Percentiles rank a stretch among this genome's conserved stretches.
Evolutionary conservation across 2,113 vertebrate genomes (phyloP).

Genomic region (Herpailurus yagouaroundi): DNA sequence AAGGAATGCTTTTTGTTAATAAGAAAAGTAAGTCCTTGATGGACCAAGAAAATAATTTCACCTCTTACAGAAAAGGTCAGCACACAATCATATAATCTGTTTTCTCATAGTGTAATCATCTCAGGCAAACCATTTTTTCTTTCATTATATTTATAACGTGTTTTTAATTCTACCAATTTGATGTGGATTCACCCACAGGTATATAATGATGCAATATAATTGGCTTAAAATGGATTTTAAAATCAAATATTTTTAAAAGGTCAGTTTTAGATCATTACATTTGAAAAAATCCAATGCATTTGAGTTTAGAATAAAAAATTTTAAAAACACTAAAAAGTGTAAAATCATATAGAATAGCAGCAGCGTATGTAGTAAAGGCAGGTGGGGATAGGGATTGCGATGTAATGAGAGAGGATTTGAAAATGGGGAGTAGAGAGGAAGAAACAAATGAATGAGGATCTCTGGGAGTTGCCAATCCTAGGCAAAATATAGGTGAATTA

Average conservation of each 20-base stretch:
- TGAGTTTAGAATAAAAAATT: background rate
- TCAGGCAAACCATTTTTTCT: background rate
- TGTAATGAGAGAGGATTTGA: background rate
- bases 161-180: conserved; percentile 1
- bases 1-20: background rate
- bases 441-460: background rate
- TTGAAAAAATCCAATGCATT: background rate
- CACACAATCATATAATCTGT: background rate
- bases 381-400: background rate
- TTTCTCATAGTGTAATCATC: background rate
- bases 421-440: background rate
- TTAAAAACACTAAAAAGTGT: background rate
- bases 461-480: background rate
- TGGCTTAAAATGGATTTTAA: conserved; percentile 11
- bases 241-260: background rate
- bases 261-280: background rate
- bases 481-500: background rate
- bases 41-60: background rate
- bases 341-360: background rate
- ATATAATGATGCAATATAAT: background rate
- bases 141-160: background rate
- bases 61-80: background rate
- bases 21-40: background rate
- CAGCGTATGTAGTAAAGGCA: background rate
- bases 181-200: background rate